Evolutionary conservation across 1,140 invertebrate genomes (phyloP).

Genomic region (Megalonaias nervosa): DNA sequence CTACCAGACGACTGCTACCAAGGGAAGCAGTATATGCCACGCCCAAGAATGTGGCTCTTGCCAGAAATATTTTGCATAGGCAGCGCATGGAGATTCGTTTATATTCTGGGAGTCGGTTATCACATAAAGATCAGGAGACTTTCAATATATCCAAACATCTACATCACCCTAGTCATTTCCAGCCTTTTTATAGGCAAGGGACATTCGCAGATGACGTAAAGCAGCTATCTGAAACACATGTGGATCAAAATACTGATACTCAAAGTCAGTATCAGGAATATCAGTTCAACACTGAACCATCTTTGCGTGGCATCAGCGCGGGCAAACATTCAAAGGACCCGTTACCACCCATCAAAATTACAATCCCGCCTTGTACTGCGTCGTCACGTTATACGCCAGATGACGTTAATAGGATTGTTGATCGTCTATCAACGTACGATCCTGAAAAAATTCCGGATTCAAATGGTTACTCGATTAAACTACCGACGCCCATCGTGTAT

Average conservation of each 20-base stretch:
- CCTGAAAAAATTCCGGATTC: conserved; percentile 31
- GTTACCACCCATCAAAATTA: not conserved
- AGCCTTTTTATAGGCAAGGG: conserved; percentile 15
- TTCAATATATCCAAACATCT: conserved; percentile 24
- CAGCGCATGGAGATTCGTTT: conserved; percentile 22
- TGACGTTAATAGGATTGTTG: conserved; percentile 2
- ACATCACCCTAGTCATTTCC: conserved; percentile 18
- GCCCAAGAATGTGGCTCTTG: conserved; percentile 28
- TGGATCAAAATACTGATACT: not conserved
- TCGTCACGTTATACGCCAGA: conserved; percentile 28
- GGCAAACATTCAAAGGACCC: not conserved
- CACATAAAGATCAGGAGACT: conserved; percentile 19
- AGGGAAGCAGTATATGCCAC: conserved; percentile 14
- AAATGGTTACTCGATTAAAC: conserved; percentile 17
- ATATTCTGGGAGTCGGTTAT: conserved; percentile 27
- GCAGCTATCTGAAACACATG: conserved; percentile 16
- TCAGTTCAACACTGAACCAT: conserved; percentile 24
- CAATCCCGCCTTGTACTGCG: not conserved
- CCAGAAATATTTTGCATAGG: conserved; percentile 28
- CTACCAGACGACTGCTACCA: conserved; percentile 20
- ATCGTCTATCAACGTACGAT: conserved; percentile 11
- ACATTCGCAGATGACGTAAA: conserved; percentile 21
- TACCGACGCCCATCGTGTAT: conserved; percentile 30
- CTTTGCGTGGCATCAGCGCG: conserved; percentile 7
- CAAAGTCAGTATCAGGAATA: not conserved